phyloP scores from a whole-genome alignment of 2,888 invertebrate genomes.

The Myopa testacea region DNA sequence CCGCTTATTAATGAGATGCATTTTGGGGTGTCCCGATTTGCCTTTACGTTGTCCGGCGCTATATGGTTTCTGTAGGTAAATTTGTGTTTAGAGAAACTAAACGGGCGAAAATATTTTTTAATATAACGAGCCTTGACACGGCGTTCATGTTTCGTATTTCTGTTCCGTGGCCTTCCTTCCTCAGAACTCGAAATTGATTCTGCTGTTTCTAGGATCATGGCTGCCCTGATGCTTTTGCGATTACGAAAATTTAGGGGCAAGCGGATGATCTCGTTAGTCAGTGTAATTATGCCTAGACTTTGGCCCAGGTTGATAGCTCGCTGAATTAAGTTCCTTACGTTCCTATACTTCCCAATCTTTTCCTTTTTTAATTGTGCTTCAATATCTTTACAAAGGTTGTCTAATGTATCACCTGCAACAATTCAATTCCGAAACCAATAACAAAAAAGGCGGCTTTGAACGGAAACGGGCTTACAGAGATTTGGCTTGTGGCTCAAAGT shows the following conservation, averaged over 20 bases:
- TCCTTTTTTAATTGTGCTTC: conserved; percentile 38
- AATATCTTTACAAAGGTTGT: conserved; percentile 45
- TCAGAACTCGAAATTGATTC: not conserved
- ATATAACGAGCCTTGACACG: too few species aligned
- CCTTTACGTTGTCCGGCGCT: too few species aligned
- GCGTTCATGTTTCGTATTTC: too few species aligned
- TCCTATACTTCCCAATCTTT: conserved; percentile 15
- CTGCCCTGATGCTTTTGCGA: conserved; percentile 11
- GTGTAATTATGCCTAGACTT: conserved; percentile 46
- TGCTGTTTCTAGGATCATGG: not conserved
- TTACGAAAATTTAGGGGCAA: conserved; percentile 44
- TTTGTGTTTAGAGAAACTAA: too few species aligned
- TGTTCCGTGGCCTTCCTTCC: not conserved
- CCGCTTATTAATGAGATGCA: too few species aligned
- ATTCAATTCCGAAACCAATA: not conserved
- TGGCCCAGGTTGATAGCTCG: conserved; percentile 45
- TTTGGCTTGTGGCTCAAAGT: conserved; percentile 44
- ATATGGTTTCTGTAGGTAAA: too few species aligned
- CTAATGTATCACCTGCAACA: conserved; percentile 48
- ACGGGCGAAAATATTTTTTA: too few species aligned
- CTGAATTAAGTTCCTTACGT: conserved; percentile 36
- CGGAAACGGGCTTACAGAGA: conserved; percentile 39
- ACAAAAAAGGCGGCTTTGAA: not conserved
- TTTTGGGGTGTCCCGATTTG: too few species aligned
- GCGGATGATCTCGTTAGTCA: conserved; percentile 43